phyloP scores from a whole-genome alignment of 2,888 invertebrate species.

The Tachina fera region DNA sequence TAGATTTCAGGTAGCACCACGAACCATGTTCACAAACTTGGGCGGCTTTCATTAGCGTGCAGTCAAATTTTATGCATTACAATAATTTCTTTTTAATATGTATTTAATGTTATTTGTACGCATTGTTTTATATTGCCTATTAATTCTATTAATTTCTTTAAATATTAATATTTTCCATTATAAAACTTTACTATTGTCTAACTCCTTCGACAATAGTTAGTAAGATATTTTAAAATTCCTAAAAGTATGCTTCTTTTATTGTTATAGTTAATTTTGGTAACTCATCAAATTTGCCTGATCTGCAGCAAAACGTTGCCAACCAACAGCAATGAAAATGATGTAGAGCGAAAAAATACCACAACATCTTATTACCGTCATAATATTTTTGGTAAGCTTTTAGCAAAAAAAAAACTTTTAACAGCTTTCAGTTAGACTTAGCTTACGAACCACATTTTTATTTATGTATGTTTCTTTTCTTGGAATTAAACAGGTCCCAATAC shows the following conservation, averaged over 20 bases:
- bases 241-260: constrained; percentile 51
- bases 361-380: constrained; percentile 78
- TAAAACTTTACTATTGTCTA: no score
- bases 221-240: constrained; percentile 56
- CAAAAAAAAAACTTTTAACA: constrained; percentile 39
- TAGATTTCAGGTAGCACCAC: no score
- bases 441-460: constrained; percentile 20
- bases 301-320: constrained; percentile 42
- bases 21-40: no score
- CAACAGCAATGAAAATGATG: constrained; percentile 4
- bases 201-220: not conserved
- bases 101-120: no score
- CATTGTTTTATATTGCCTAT: no score
- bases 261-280: constrained; percentile 69
- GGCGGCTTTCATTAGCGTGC: no score
- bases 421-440: constrained; percentile 18
- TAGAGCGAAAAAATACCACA: constrained; percentile 49
- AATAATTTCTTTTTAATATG: no score
- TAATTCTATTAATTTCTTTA: no score
- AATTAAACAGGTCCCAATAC: constrained; percentile 84
- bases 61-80: no score
- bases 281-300: constrained; percentile 73
- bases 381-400: constrained; percentile 77
- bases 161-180: no score
- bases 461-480: constrained; percentile 50